Base-by-base conservation (phyloP, 2,113 vertebrate species). In the Panurus biarmicus region DNA sequence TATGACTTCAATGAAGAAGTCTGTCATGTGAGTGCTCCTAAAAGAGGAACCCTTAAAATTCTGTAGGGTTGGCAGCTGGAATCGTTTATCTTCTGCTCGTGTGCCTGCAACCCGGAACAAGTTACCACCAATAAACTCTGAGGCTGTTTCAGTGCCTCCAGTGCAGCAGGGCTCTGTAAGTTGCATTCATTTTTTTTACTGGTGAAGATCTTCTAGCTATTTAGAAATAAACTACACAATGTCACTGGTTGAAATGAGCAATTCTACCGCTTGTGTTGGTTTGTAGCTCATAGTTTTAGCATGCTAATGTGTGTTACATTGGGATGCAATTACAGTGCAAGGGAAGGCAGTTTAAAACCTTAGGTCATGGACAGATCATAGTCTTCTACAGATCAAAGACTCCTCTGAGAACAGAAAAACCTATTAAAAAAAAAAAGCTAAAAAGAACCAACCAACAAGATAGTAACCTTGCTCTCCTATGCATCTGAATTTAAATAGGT, bases 91-190 rank as follows among this genome's bases (percentile, higher is more conserved):
- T n/a, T 97, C 97, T 87, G 95, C 95, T n/a, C 40, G 54, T 9
- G 67, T n/a, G 18, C 94, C 80, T 69, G 69, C 90, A 38, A 47
- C 80, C 26, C 25, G 85, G 69, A 98, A 83, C 90, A 98, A 97
- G 77, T 96, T 98, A 42, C 98, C 98, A 57, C 97, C 98, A 4
- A 98, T 98, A 95, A 95, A 95, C 38, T 81, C 96, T 0, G 97
- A 98, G 36, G 38, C 74, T 53, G 87, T 77, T 69, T 89, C 96
- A 33, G 47, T 87, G 61, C 95, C 97, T 25, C 95, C 45, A 80
- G 47, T 95, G 31, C 97, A 89, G n/a, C 95, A 95, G 64, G 73
- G 66, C 56, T 97, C 94, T 87, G 98, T 99, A 98, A 97, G 97
- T 92, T 62, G 64, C 35, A 29, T 40, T 67, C 1, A 1, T 31